Evolutionary conservation across 2,888 invertebrate genomes (phyloP).

Genomic region (Lasioglossum malachurum): DNA sequence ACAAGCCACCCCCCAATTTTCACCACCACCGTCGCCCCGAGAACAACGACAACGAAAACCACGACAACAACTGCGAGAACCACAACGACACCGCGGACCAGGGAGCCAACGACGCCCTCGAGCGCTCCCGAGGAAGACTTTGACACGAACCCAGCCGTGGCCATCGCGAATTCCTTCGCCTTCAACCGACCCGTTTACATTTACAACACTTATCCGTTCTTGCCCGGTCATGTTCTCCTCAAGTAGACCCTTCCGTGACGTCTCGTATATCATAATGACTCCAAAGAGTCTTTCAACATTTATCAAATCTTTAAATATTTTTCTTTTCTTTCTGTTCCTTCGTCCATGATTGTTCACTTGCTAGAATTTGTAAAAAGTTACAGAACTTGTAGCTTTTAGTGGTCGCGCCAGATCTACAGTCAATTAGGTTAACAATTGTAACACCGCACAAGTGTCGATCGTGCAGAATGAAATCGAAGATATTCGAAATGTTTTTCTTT

Average conservation of each 20-base stretch:
- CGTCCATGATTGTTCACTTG: too few species aligned
- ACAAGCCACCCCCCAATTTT: constrained; percentile 56
- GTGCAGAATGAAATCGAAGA: too few species aligned
- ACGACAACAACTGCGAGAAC: constrained; percentile 62
- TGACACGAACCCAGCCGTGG: constrained; percentile 78
- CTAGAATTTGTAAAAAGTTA: too few species aligned
- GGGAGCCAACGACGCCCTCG: constrained; percentile 72
- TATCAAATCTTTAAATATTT: too few species aligned
- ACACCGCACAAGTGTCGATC: too few species aligned
- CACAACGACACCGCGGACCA: constrained; percentile 77
- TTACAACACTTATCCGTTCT: constrained; percentile 78
- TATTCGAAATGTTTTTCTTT: too few species aligned
- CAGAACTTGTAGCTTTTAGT: too few species aligned
- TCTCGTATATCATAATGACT: not conserved
- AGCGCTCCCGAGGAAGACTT: constrained; percentile 72
- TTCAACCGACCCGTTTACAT: constrained; percentile 82
- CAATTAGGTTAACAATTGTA: too few species aligned
- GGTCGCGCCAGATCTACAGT: too few species aligned
- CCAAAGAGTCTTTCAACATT: not conserved
- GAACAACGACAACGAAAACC: constrained; percentile 41
- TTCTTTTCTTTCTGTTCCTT: too few species aligned
- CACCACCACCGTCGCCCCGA: constrained; percentile 57
- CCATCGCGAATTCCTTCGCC: constrained; percentile 82
- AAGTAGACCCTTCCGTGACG: constrained; percentile 11
- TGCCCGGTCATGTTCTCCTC: constrained; percentile 63